Evolutionary conservation across 2,797 vertebrate species (phyloP).

Genomic region (Tenualosa ilisha): DNA sequence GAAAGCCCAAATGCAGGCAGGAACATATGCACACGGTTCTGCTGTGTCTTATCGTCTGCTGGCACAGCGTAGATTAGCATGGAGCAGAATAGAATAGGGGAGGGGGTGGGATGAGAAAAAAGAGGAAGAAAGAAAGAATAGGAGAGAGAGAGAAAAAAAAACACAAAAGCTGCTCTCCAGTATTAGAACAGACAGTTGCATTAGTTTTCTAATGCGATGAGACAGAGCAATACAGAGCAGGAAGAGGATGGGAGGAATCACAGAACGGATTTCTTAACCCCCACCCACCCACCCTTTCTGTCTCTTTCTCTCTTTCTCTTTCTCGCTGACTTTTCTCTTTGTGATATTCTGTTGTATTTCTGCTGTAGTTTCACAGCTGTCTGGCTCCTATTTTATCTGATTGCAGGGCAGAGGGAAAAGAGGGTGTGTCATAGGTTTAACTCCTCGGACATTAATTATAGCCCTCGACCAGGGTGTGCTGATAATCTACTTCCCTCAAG

Average conservation of each 20-base stretch:
- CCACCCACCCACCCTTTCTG: slow-evolving; percentile 28
- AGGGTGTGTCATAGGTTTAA: slow-evolving; percentile 74
- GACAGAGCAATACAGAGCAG: slow-evolving; percentile 73
- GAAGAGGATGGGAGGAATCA: slow-evolving; percentile 40
- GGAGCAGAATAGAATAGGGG: slow-evolving; percentile 71
- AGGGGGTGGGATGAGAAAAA: slow-evolving; percentile 46
- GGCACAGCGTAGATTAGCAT: slow-evolving; percentile 75
- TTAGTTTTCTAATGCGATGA: slow-evolving; percentile 78
- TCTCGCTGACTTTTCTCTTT: slow-evolving; percentile 42
- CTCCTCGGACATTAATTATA: slow-evolving; percentile 77
- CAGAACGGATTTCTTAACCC: slow-evolving; percentile 55
- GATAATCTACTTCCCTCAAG: slow-evolving; percentile 69
- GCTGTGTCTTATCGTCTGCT: slow-evolving; percentile 70
- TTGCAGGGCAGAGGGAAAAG: slow-evolving; percentile 55
- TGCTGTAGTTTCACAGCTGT: slow-evolving; percentile 36
- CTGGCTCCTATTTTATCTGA: slow-evolving; percentile 63
- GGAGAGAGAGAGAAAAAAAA: slow-evolving; percentile 41
- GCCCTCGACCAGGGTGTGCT: slow-evolving; percentile 60
- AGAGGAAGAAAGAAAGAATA: neutral
- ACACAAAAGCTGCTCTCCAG: slow-evolving; percentile 74
- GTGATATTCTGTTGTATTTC: slow-evolving; percentile 38
- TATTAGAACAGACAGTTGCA: slow-evolving; percentile 82
- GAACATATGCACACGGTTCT: slow-evolving; percentile 43
- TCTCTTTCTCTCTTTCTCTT: slow-evolving; percentile 36
- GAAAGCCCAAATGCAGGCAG: slow-evolving; percentile 26